These are phyloP conservation scores for Empis livida DNA, from an alignment of 2,888 invertebrate genomes.

Conservation along the genomic window DNA sequence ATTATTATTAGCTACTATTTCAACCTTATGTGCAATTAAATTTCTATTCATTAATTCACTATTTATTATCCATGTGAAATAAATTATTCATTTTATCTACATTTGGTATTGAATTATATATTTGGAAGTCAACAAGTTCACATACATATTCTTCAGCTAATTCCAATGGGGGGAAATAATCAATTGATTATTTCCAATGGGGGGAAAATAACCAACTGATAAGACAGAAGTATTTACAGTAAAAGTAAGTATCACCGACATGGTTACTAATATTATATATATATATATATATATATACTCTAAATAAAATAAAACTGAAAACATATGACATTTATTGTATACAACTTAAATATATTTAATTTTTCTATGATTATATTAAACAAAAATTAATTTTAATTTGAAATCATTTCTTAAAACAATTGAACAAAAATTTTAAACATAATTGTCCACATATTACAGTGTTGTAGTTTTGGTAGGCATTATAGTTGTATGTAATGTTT, in stretches of 20 bases:
- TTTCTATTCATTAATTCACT: too few relatives aligned
- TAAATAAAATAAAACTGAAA: too few relatives aligned
- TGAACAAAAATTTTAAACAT: conserved; percentile 17
- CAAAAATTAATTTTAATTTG: background rate
- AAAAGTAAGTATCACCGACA: conserved; percentile 18
- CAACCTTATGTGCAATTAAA: too few relatives aligned
- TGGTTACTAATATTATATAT: background rate
- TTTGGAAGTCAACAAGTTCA: conserved; percentile 20
- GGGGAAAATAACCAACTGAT: conserved; percentile 9
- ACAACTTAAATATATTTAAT: too few relatives aligned
- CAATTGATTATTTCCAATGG: conserved; percentile 7
- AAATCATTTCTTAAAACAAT: conserved; percentile 11
- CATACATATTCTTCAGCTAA: conserved; percentile 16
- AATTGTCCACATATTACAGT: conserved; percentile 20
- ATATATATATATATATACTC: background rate
- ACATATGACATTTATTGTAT: too few relatives aligned
- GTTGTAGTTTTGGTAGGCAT: conserved; percentile 15
- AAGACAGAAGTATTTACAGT: conserved; percentile 15
- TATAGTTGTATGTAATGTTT: conserved; percentile 17
- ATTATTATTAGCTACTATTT: too few relatives aligned
- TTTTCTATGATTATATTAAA: too few relatives aligned
- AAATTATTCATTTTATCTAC: conserved; percentile 23
- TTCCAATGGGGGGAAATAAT: conserved; percentile 9
- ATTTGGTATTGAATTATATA: conserved; percentile 19
- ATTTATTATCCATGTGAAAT: conserved; percentile 15